Evolutionary conservation across 2,113 vertebrate genomes (phyloP).

Genomic region (Condylura cristata): DNA sequence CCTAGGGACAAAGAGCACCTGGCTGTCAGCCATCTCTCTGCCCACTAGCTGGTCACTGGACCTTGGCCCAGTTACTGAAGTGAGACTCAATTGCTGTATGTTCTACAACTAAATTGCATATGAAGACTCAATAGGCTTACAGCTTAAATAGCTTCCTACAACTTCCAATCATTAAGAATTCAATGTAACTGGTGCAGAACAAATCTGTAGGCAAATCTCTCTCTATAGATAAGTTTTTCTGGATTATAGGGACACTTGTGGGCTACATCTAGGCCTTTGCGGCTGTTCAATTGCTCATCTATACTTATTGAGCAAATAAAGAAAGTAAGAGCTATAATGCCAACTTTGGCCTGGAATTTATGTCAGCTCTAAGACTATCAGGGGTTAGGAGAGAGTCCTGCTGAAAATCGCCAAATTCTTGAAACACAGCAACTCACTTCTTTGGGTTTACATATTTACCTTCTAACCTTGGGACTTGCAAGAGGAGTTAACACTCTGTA

Average conservation of each 20-base stretch:
- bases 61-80: constrained; percentile 27
- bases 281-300: constrained; percentile 39
- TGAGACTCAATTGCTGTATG: constrained; percentile 24
- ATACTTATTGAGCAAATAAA: constrained; percentile 59
- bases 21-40: neutral
- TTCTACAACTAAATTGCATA: constrained; percentile 86
- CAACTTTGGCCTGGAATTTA: constrained; percentile 76
- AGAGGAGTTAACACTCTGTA: neutral
- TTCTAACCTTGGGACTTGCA: neutral
- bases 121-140: constrained; percentile 86
- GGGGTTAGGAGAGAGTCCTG: constrained; percentile 42
- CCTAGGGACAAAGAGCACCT: neutral
- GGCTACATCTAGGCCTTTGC: neutral
- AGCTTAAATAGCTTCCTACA: constrained; percentile 81
- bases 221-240: constrained; percentile 65
- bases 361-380: constrained; percentile 68
- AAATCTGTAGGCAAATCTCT: constrained; percentile 52
- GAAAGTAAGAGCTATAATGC: constrained; percentile 66
- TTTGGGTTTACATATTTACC: neutral
- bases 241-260: constrained; percentile 49
- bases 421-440: constrained; percentile 56
- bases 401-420: constrained; percentile 75
- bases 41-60: neutral
- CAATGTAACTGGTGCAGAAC: constrained; percentile 80
- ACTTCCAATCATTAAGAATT: constrained; percentile 86